Evolutionary conservation across 2,888 invertebrate species (phyloP).

Genomic region (Galerucella pusilla): DNA sequence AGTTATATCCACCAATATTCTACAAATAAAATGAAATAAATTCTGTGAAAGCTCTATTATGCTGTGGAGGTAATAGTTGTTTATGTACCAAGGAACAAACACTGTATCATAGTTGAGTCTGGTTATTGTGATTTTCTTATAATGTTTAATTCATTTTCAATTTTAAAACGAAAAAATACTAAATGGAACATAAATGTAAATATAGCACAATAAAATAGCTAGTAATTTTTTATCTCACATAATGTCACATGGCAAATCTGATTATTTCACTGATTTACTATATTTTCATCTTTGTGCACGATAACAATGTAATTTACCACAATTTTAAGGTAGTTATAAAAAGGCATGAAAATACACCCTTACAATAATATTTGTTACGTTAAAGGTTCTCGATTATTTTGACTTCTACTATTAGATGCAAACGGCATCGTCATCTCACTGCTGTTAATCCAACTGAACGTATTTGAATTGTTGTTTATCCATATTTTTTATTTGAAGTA

Average conservation of each 20-base stretch:
- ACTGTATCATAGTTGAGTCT: too few species aligned
- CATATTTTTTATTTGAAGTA: background rate
- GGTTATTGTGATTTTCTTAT: too few species aligned
- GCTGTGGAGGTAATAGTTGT: too few species aligned
- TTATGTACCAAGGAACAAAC: too few species aligned
- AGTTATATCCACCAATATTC: too few species aligned
- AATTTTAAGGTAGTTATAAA: slow-evolving; percentile 20
- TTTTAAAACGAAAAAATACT: background rate
- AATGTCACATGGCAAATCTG: slow-evolving; percentile 1
- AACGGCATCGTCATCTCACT: background rate
- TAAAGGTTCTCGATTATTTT: background rate
- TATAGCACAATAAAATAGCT: background rate
- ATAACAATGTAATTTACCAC: slow-evolving; percentile 17
- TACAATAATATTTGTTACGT: background rate
- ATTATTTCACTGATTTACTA: slow-evolving; percentile 11
- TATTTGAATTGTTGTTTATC: background rate
- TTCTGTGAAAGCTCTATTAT: too few species aligned
- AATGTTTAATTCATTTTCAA: too few species aligned
- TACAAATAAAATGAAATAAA: too few species aligned
- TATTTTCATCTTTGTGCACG: slow-evolving; percentile 18
- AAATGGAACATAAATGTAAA: background rate
- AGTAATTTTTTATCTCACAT: background rate
- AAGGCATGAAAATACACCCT: slow-evolving; percentile 11
- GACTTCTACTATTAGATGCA: background rate
- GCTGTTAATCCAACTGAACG: background rate